phyloP scores from a whole-genome alignment of 2,888 invertebrate species.

The Pharmacophagus antenor region DNA sequence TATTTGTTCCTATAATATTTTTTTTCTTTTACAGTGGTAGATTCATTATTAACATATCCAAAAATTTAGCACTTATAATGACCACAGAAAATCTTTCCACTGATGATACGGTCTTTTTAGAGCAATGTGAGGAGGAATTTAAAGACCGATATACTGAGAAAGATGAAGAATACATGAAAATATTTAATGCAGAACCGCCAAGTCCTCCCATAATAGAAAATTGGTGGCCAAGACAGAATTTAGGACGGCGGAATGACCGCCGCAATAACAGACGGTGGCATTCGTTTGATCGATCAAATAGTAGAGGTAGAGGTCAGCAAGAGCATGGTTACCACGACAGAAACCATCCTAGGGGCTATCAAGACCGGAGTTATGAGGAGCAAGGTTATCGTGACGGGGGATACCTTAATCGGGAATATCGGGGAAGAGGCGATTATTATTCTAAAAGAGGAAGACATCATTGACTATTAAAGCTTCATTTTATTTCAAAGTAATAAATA shows the following conservation, averaged over 20 bases:
- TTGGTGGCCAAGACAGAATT: slow-evolving; percentile 67
- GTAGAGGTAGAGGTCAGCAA: slow-evolving; percentile 41
- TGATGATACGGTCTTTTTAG: slow-evolving; percentile 81
- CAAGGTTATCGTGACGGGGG: slow-evolving; percentile 3
- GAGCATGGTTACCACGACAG: slow-evolving; percentile 37
- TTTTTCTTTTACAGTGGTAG: slow-evolving; percentile 48
- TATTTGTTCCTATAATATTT: neutral
- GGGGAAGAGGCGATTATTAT: slow-evolving; percentile 2
- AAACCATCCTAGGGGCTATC: slow-evolving; percentile 31
- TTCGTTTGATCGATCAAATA: slow-evolving; percentile 45
- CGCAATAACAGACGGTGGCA: slow-evolving; percentile 47
- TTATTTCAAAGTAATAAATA: too few relatives aligned
- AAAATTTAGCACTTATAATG: slow-evolving; percentile 43
- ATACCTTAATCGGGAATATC: neutral
- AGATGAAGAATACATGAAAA: slow-evolving; percentile 82
- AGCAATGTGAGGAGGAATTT: slow-evolving; percentile 83
- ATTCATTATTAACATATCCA: slow-evolving; percentile 47
- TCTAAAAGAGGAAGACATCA: slow-evolving; percentile 12
- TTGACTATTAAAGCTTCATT: neutral
- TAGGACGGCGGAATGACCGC: slow-evolving; percentile 54
- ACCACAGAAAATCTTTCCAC: slow-evolving; percentile 63
- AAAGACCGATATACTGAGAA: slow-evolving; percentile 82
- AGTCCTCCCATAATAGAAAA: slow-evolving; percentile 82
- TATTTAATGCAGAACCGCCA: slow-evolving; percentile 60
- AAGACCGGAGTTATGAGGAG: slow-evolving; percentile 29